Percentiles rank a stretch among this genome's conserved stretches.
These are phyloP conservation scores for Hedya salicella DNA, from an alignment of 2,888 invertebrate genomes.

Conservation along the genomic window DNA sequence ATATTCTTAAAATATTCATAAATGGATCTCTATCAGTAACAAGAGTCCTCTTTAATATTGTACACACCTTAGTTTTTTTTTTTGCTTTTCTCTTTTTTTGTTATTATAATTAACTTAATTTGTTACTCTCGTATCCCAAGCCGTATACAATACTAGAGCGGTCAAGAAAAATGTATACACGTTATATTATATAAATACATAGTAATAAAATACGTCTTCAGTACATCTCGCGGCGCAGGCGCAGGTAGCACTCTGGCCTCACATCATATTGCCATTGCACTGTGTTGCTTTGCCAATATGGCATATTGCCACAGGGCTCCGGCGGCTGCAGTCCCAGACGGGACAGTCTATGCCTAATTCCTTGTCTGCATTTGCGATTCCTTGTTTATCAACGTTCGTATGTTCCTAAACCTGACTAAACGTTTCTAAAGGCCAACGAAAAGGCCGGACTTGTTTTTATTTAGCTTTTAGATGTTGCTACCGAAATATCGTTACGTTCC, in stretches of 20 bases:
- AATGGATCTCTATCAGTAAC: conserved; percentile 65
- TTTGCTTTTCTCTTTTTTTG: conserved; percentile 60
- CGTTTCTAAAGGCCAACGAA: conserved; percentile 54
- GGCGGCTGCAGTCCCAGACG: conserved; percentile 29
- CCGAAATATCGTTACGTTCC: conserved; percentile 46
- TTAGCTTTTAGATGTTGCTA: conserved; percentile 52
- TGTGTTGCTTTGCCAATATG: not conserved
- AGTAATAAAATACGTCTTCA: conserved; percentile 77
- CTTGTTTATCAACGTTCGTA: conserved; percentile 31
- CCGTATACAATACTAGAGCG: conserved; percentile 82
- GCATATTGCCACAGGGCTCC: conserved; percentile 40
- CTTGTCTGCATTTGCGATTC: conserved; percentile 43
- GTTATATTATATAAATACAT: conserved; percentile 74
- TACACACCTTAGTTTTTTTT: conserved; percentile 79
- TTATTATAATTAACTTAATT: conserved; percentile 73
- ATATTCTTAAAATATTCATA: conserved; percentile 81
- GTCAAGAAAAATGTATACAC: conserved; percentile 74
- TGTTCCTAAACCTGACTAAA: conserved; percentile 38
- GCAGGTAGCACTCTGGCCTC: not conserved
- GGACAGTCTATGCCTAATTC: conserved; percentile 42
- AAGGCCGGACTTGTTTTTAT: conserved; percentile 60
- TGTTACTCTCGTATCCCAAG: conserved; percentile 76
- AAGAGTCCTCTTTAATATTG: conserved; percentile 80
- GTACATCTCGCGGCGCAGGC: conserved; percentile 48
- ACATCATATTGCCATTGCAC: not conserved